Percentiles rank a stretch among this genome's conserved stretches.
Evolutionary conservation across 1,140 invertebrate species (phyloP).

Genomic region (Solenopsis fugax): DNA sequence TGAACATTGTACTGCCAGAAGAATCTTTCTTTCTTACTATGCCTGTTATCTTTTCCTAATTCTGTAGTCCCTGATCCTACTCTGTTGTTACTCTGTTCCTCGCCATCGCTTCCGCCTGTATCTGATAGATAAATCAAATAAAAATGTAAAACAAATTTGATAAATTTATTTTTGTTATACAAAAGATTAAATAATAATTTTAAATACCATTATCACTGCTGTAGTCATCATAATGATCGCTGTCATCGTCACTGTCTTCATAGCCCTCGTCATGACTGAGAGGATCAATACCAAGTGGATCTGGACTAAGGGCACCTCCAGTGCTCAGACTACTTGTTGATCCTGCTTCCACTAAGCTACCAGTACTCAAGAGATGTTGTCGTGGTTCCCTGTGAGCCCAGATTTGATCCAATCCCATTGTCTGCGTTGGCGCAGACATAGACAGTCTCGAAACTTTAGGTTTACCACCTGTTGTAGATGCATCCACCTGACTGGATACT

Average conservation of each 20-base stretch:
- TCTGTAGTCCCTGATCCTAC: slow-evolving; percentile 83
- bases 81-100: slow-evolving; percentile 86
- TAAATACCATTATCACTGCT: slow-evolving; percentile 92
- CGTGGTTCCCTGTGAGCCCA: slow-evolving; percentile 94
- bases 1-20: slow-evolving; percentile 99
- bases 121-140: slow-evolving; percentile 50
- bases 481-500: slow-evolving; percentile 82
- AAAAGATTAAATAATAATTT: neutral
- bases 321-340: slow-evolving; percentile 95
- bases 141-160: neutral
- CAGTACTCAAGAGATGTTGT: slow-evolving; percentile 93
- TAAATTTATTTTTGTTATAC: neutral
- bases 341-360: slow-evolving; percentile 93
- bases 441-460: slow-evolving; percentile 90
- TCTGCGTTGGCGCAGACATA: slow-evolving; percentile 93
- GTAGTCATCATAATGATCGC: slow-evolving; percentile 95
- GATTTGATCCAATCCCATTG: slow-evolving; percentile 92
- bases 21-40: slow-evolving; percentile 93
- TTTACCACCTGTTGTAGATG: slow-evolving; percentile 82
- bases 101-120: slow-evolving; percentile 87
- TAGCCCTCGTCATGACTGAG: slow-evolving; percentile 94
- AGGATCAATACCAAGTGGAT: slow-evolving; percentile 89
- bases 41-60: slow-evolving; percentile 80
- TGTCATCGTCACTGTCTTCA: slow-evolving; percentile 91
- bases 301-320: slow-evolving; percentile 93